phyloP scores from a whole-genome alignment of 2,797 vertebrate genomes.

The Borostomias antarcticus region DNA sequence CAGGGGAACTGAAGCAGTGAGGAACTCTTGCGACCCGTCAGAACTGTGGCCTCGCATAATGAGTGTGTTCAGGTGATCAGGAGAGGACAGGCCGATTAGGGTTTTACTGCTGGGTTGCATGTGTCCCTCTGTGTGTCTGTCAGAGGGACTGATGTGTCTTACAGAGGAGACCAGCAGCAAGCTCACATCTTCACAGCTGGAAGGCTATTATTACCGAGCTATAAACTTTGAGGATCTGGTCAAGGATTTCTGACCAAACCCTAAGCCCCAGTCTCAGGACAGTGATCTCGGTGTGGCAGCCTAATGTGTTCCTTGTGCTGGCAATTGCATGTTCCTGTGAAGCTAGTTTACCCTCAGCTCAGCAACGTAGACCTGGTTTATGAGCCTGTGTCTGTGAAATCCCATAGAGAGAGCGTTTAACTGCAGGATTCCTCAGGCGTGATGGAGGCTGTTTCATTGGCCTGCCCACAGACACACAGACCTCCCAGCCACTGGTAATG shows the following conservation, averaged over 20 bases:
- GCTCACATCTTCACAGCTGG: not conserved
- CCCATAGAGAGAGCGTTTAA: constrained; percentile 67
- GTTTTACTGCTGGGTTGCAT: too few relatives aligned
- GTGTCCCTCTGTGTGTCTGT: too few relatives aligned
- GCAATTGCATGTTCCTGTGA: constrained; percentile 9
- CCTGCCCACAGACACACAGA: constrained; percentile 38
- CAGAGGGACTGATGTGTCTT: not conserved
- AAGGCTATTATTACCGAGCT: not conserved
- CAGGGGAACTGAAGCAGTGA: constrained; percentile 10
- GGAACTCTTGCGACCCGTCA: constrained; percentile 16
- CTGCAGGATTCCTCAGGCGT: constrained; percentile 68
- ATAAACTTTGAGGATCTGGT: constrained; percentile 11
- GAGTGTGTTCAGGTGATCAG: not conserved
- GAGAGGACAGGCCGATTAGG: not conserved
- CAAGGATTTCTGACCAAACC: constrained; percentile 35
- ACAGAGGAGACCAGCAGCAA: not conserved
- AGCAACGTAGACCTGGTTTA: constrained; percentile 46
- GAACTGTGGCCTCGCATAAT: constrained; percentile 3
- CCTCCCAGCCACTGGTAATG: constrained; percentile 62
- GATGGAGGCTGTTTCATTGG: constrained; percentile 61
- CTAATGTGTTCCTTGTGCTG: too few relatives aligned
- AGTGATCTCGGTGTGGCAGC: too few relatives aligned
- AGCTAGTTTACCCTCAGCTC: constrained; percentile 20
- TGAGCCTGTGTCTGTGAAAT: constrained; percentile 61
- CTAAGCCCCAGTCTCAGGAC: constrained; percentile 32